Conservation (phyloP, 2,113 vertebrate species). For the Tauraco erythrolophus region DNA sequence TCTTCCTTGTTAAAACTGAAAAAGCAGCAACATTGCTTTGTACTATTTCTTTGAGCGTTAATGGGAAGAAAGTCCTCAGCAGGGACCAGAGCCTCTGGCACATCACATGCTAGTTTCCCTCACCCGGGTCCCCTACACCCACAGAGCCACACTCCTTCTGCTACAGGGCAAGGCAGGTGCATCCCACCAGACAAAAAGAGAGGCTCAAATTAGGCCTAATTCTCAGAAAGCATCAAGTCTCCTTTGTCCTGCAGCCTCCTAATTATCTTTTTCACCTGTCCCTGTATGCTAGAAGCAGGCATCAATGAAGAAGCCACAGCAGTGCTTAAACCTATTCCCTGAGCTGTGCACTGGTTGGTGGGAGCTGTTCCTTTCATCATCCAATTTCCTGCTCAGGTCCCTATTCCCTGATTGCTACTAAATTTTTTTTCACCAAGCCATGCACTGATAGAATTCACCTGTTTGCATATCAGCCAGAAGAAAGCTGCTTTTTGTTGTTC, state of each 20-base stretch:
- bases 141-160: neutral
- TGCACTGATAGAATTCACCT: neutral
- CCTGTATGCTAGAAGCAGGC: neutral
- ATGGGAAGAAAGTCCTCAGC: neutral
- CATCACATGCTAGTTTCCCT: neutral
- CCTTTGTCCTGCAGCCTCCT: neutral
- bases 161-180: neutral
- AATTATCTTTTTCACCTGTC: neutral
- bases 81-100: neutral
- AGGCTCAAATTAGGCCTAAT: fast-evolving
- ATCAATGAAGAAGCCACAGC: neutral
- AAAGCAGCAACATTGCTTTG: neutral
- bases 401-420: neutral
- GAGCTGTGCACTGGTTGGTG: neutral
- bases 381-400: neutral
- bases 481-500: neutral
- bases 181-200: fast-evolving
- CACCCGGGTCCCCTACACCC: too few relatives aligned
- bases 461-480: neutral
- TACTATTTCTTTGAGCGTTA: neutral
- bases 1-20: neutral
- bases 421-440: neutral
- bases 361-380: neutral
- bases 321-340: neutral
- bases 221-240: neutral